Percentiles rank a stretch among this genome's conserved stretches.
phyloP scores from a whole-genome alignment of 1,140 invertebrate genomes.

The Drosophila willistoni region DNA sequence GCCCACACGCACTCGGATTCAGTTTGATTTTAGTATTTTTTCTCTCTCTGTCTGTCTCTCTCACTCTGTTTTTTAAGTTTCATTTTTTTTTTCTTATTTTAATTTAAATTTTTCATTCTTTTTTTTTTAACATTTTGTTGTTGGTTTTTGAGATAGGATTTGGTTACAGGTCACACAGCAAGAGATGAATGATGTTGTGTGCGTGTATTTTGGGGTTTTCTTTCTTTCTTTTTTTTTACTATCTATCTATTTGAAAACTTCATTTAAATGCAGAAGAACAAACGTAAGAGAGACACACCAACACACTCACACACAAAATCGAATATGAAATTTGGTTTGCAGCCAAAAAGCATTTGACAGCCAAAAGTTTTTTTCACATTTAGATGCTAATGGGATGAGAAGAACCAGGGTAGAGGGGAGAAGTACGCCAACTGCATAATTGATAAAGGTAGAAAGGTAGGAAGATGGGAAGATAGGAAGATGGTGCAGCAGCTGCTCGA shows the following conservation, averaged over 20 bases:
- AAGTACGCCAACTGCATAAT: constrained; percentile 74
- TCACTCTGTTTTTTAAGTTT: not conserved
- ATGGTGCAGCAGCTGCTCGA: not conserved
- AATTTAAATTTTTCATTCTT: constrained; percentile 5
- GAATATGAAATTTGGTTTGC: constrained; percentile 76
- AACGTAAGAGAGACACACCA: constrained; percentile 33
- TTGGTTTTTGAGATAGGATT: constrained; percentile 11
- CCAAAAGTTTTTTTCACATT: constrained; percentile 67
- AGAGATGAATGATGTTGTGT: constrained; percentile 11
- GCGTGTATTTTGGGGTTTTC: not conserved
- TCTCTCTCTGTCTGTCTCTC: not conserved
- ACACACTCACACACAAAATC: constrained; percentile 38
- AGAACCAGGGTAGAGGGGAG: constrained; percentile 39
- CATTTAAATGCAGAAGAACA: constrained; percentile 69
- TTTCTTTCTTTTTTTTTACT: not conserved
- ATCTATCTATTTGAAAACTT: constrained; percentile 46
- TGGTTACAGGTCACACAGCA: constrained; percentile 33
- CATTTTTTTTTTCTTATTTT: not conserved
- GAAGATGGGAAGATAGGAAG: not conserved
- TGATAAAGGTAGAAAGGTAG: constrained; percentile 49
- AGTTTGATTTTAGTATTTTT: constrained; percentile 7
- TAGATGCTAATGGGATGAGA: constrained; percentile 53
- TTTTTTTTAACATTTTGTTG: constrained; percentile 4
- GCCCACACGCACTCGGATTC: constrained; percentile 8
- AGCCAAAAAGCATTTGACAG: constrained; percentile 77